phyloP scores from a whole-genome alignment of 2,113 vertebrate genomes.

The Canis aureus region DNA sequence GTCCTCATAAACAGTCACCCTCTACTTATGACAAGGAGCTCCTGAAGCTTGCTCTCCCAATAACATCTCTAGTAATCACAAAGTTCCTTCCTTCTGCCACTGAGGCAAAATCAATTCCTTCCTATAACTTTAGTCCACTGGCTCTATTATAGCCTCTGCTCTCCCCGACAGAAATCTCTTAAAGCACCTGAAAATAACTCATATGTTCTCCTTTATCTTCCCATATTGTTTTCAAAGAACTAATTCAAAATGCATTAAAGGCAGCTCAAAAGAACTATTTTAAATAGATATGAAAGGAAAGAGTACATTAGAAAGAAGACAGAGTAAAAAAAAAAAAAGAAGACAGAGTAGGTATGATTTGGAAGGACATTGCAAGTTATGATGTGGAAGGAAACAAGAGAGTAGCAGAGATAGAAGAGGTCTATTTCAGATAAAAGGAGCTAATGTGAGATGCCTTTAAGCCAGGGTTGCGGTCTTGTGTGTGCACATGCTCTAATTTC shows the following conservation, averaged over 20 bases:
- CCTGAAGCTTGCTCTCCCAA: neutral
- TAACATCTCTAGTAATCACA: neutral
- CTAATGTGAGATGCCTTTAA: neutral
- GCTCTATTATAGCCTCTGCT: neutral
- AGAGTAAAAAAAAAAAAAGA: too few relatives aligned
- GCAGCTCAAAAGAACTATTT: neutral
- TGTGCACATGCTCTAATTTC: neutral
- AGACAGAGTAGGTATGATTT: neutral
- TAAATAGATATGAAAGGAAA: neutral
- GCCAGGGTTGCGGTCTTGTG: neutral
- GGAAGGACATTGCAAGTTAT: neutral
- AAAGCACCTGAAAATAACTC: neutral
- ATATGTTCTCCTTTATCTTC: neutral
- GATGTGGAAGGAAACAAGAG: neutral
- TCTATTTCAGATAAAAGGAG: neutral
- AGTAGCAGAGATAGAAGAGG: neutral
- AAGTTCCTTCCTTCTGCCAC: neutral
- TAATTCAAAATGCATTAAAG: constrained; percentile 52
- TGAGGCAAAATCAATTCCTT: neutral
- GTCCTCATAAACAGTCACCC: neutral
- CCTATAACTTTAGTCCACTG: neutral
- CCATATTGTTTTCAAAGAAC: constrained; percentile 29
- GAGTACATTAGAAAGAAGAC: neutral
- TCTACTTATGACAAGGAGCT: neutral
- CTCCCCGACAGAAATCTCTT: neutral